These are phyloP conservation scores for Aepyceros melampus DNA, from an alignment of 2,113 vertebrate genomes.

Conservation along the genomic window DNA sequence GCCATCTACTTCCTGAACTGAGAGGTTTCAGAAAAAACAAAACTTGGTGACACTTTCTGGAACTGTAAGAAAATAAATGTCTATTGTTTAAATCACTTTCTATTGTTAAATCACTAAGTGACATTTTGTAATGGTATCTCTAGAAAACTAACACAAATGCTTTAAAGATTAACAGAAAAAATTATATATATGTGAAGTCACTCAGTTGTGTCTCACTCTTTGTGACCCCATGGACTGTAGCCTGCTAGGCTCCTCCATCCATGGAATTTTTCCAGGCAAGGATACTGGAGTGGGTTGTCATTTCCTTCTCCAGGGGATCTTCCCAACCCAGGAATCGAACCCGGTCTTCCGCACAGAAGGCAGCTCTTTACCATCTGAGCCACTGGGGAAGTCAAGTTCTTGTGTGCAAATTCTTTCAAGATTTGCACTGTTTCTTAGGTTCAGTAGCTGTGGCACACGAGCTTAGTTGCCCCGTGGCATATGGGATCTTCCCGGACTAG, in stretches of 20 bases:
- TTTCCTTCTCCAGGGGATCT: background rate
- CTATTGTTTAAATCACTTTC: background rate
- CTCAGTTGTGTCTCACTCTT: background rate
- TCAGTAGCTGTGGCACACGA: background rate
- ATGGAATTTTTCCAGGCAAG: background rate
- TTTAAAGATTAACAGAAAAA: background rate
- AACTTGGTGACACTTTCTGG: background rate
- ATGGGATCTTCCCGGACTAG: background rate
- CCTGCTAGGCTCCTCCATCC: background rate
- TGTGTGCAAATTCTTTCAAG: constrained; percentile 65
- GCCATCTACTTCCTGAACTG: background rate
- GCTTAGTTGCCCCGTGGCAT: background rate
- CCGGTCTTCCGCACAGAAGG: rapidly evolving
- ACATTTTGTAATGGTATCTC: background rate
- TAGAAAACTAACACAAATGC: background rate
- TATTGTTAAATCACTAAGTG: background rate
- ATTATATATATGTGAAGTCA: background rate
- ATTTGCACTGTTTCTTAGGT: background rate
- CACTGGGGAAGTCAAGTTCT: background rate
- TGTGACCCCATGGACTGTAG: background rate
- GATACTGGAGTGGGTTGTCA: background rate
- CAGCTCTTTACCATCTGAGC: background rate
- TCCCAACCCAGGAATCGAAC: background rate
- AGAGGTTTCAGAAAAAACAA: background rate
- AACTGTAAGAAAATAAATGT: background rate